Evolutionary conservation across 2,113 vertebrate genomes (phyloP).

Genomic region (Anguilla rostrata): DNA sequence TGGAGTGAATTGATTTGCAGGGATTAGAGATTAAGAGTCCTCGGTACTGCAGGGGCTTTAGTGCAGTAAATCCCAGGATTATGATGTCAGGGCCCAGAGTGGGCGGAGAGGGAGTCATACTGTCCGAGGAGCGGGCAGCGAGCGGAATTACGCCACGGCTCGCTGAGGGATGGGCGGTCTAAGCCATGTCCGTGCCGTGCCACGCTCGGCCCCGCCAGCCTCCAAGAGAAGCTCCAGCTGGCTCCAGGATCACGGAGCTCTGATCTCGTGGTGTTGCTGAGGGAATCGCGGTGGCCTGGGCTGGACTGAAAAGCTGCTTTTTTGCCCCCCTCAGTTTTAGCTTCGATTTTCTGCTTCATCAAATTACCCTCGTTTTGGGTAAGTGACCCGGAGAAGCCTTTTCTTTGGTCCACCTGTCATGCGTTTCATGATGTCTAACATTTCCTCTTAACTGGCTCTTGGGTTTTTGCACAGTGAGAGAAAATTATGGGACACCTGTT

Average conservation of each 20-base stretch:
- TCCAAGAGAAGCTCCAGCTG: slow-evolving; percentile 18
- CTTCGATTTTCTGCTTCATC: background rate
- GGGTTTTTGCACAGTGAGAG: background rate
- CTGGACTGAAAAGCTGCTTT: background rate
- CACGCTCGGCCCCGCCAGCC: slow-evolving; percentile 31
- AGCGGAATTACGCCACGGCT: slow-evolving; percentile 53
- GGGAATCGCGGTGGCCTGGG: background rate
- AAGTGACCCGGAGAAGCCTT: background rate
- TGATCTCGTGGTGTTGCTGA: background rate
- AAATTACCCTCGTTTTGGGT: slow-evolving; percentile 9
- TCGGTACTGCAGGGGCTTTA: slow-evolving; percentile 51
- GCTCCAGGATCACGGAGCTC: slow-evolving; percentile 29
- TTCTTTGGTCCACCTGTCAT: background rate
- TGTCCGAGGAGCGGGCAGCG: slow-evolving; percentile 46
- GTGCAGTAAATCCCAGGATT: slow-evolving; percentile 75
- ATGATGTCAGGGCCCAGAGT: slow-evolving; percentile 67
- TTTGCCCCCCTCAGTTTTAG: background rate
- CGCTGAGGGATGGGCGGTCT: slow-evolving; percentile 41
- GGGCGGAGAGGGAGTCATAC: slow-evolving; percentile 64
- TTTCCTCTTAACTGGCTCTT: background rate
- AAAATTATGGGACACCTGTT: background rate
- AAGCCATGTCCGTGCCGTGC: slow-evolving; percentile 36
- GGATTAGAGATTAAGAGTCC: slow-evolving; percentile 73
- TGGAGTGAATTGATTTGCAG: slow-evolving; percentile 65
- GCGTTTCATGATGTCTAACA: background rate